Conservation (phyloP, 2,888 invertebrate species). For the Heteromyza rotundicornis region DNA sequence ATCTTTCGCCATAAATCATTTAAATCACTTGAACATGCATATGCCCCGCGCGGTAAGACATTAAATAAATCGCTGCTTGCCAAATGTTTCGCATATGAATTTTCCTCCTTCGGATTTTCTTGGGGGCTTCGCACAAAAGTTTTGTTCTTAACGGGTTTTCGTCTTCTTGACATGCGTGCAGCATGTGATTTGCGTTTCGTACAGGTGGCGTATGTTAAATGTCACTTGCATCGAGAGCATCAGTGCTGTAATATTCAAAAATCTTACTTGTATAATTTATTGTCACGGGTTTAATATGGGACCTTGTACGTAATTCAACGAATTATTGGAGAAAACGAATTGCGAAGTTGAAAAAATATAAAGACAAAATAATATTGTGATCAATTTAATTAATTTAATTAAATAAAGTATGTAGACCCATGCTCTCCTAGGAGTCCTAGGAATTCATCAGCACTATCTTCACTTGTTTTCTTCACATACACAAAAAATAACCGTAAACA, state of each 20-base stretch:
- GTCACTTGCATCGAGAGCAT: constrained; percentile 33
- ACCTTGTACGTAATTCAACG: background rate
- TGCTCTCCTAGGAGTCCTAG: too few relatives aligned
- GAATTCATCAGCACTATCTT: too few relatives aligned
- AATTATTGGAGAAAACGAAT: too few relatives aligned
- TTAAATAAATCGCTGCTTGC: constrained; percentile 62
- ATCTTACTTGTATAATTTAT: too few relatives aligned
- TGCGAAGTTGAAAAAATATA: too few relatives aligned
- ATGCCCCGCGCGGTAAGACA: constrained; percentile 45
- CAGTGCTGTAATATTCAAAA: too few relatives aligned
- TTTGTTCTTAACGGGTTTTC: background rate
- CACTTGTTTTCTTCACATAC: too few relatives aligned
- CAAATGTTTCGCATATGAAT: constrained; percentile 57
- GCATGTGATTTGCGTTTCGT: constrained; percentile 43
- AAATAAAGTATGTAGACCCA: too few relatives aligned
- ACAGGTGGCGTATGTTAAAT: constrained; percentile 49
- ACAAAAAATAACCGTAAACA: too few relatives aligned
- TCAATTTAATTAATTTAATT: too few relatives aligned
- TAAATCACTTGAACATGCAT: constrained; percentile 63
- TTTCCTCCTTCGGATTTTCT: background rate
- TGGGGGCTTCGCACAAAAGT: background rate
- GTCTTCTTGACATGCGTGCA: constrained; percentile 25
- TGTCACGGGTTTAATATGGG: background rate
- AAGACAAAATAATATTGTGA: too few relatives aligned
- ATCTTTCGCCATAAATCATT: constrained; percentile 60